Evolutionary conservation across 2,888 invertebrate species (phyloP), one percentile per base, ranked within the genome.

Genomic region (Phyllotreta cruciferae): DNA sequence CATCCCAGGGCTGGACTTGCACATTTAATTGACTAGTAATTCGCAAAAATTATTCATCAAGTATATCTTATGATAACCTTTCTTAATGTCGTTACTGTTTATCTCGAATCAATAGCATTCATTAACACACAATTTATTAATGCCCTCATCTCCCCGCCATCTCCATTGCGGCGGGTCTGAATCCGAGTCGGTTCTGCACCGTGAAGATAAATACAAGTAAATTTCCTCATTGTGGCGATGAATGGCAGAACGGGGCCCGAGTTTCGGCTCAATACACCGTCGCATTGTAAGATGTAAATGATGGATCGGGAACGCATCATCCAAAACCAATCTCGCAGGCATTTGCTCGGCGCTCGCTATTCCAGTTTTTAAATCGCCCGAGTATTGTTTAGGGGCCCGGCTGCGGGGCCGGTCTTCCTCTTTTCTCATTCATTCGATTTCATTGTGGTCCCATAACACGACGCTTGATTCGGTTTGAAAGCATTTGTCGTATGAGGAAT

Each of bases 321-420:
- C 70, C 67, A 68, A 68, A 72, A 71, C 70, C 72, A 71, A 72
- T 72, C 71, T 70, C 63, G 57, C 57, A 70, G 70, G 69, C 68
- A 70, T 71, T 65, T 68, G 62, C 67, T 68, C 67, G 68, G 67
- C 64, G 54, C 71, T 67, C 63, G 66, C 67, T 68, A 64, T 67
- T 10, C 64, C 69, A 66, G 62, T 64, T 68, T 58, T 41, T 68
- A 67, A 66, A 57, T 63, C 62, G 62, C 38, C 24, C 47, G 54
- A 60, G 58, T 47, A 62, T 71, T 69, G 69, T 71, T 66, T 69
- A 24, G 70, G 65, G 60, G 56, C 64, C 35, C n/a, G 52, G 52
- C 52, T 52, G 52, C 37, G 36, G 7, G 52, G 37, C 52, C 38
- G 52, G 52, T 14, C 52, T 52, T 38, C 37, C 38, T 52, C 65